Percentiles rank a stretch among this genome's conserved stretches.
These are phyloP conservation scores for Microplitis demolitor DNA, from an alignment of 1,140 invertebrate genomes.

Conservation along the genomic window DNA sequence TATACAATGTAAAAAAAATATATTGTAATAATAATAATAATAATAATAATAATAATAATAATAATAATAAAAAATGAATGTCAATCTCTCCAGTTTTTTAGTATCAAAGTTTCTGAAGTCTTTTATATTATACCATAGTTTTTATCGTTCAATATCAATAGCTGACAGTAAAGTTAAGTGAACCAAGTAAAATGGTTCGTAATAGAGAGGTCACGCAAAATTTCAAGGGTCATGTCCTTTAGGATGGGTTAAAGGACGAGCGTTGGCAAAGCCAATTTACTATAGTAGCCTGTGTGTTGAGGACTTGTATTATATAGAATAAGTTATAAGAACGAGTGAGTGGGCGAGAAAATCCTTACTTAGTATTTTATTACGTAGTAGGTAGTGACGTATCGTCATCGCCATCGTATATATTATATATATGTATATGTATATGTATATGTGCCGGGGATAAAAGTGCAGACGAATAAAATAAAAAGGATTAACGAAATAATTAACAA, in stretches of 20 bases:
- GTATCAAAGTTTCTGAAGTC: too few relatives aligned
- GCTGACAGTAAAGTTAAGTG: too few relatives aligned
- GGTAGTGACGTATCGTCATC: not conserved
- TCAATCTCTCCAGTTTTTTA: too few relatives aligned
- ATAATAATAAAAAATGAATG: too few relatives aligned
- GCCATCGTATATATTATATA: not conserved
- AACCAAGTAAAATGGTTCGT: not conserved
- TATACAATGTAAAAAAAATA: not conserved
- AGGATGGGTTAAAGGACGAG: not conserved
- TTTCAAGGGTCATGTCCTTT: conserved; percentile 7
- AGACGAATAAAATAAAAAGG: not conserved
- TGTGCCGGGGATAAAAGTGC: not conserved
- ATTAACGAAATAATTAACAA: not conserved
- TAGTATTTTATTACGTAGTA: too few relatives aligned
- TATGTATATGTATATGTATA: not conserved
- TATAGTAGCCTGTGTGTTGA: too few relatives aligned
- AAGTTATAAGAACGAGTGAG: too few relatives aligned
- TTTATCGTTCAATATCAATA: not conserved
- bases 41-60: too few relatives aligned
- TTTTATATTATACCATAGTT: not conserved
- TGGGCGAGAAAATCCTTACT: too few relatives aligned
- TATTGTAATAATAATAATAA: too few relatives aligned
- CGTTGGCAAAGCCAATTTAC: too few relatives aligned
- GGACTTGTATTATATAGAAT: too few relatives aligned
- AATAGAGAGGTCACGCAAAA: not conserved